Percentiles rank a stretch among this genome's conserved stretches.
Conservation (phyloP, 2,888 invertebrate genomes). For the Phengaris alcon region DNA sequence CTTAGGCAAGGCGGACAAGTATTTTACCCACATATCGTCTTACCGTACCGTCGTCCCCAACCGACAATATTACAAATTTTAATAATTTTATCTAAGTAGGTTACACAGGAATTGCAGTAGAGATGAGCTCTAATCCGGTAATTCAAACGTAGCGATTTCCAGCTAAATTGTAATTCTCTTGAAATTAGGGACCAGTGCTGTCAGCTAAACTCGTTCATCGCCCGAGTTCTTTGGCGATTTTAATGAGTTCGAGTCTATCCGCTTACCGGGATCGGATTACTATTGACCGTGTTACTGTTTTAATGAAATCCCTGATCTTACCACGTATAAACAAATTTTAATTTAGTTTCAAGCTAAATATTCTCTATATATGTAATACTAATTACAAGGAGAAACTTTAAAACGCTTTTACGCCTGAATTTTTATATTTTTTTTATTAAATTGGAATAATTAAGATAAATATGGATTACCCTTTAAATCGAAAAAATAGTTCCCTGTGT, state of each 20-base stretch:
- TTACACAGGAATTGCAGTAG: not conserved
- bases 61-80: not conserved
- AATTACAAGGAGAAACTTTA: not conserved
- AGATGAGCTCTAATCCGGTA: constrained; percentile 25
- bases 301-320: constrained; percentile 44
- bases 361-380: constrained; percentile 2
- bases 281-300: constrained; percentile 47
- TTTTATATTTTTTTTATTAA: not conserved
- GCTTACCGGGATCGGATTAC: constrained; percentile 50
- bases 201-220: constrained; percentile 33
- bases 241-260: constrained; percentile 54
- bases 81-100: not conserved
- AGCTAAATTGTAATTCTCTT: constrained; percentile 35
- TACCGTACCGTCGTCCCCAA: not conserved
- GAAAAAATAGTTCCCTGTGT: no score
- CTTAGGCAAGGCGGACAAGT: no score
- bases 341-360: constrained; percentile 37
- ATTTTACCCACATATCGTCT: no score
- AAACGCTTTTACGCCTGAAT: not conserved
- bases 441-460: no score
- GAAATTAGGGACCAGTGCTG: constrained; percentile 37
- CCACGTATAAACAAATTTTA: constrained; percentile 40
- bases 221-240: constrained; percentile 46
- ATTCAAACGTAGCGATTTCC: constrained; percentile 33
- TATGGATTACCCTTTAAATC: no score